Evolutionary conservation across 2,888 invertebrate species (phyloP), one percentile per base, ranked within the genome.

Genomic region (Ennomos quercinarius): DNA sequence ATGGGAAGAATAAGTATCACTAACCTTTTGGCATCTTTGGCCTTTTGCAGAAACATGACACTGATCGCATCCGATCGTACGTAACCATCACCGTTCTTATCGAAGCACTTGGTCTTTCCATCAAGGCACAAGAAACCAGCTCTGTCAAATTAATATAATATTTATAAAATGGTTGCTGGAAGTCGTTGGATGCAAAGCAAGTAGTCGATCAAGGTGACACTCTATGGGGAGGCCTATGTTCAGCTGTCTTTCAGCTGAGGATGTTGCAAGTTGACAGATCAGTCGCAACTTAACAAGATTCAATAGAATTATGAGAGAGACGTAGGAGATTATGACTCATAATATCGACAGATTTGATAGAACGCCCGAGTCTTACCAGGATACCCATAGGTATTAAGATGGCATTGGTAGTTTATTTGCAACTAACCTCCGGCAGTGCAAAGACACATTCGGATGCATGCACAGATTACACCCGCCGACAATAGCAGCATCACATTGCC

Each of bases 51-150:
- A 60, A 95, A 94, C 10, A 96, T 63, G 0, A 94, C 93, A 47
- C 93, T 94, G 3, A 96, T 84, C 0, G 96, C 94, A 82, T 98
- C 97, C 49, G 96, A 95, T 50, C 96, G 94, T 0, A 94, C 95
- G 72, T 96, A 97, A 0, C 97, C 97, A 72, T 95, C 93, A 2
- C 95, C 96, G 49, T 95, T 93, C 49, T 95, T 94, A 81, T 99
- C 98, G 78, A 99, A 99, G 0, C 96, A 96, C 75, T 96, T 97
- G 73, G 98, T 98, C 63, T 94, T 94, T 0, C 98, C 98, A 71
- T 98, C 96, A 2, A 91, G 83, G 13, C 97, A 96, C 6, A 98
- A 84, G 2, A 74, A 71, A 35, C 85, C 74, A 10, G 80, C 71
- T 67, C 89, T 88, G 66, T 50, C 6, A 10, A 17, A 42, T 27